Evolutionary conservation across 2,113 vertebrate species (phyloP), one percentile per base, ranked within the genome.

Genomic region (Formicarius rufipectus): DNA sequence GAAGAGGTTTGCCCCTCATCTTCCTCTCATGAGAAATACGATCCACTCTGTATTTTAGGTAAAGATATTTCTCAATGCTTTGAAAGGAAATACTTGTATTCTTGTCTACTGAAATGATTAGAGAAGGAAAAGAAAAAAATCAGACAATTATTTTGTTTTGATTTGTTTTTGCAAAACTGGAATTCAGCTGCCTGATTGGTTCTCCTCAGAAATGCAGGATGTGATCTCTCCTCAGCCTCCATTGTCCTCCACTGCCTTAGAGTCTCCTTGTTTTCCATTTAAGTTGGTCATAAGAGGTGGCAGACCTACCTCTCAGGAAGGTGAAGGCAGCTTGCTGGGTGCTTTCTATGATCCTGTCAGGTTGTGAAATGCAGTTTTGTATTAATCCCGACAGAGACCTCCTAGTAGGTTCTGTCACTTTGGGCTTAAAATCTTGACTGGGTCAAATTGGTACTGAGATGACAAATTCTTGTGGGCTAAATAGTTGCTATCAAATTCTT

Each of bases 191-290:
- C 20, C 35, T 47, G 33, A 20, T 5, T 12, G 39, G 15, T 30
- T 79, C 8, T 74, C 7, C 24, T 87, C 33, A 53, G 77, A 74
- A 35, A 35, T 21, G 16, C 5, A 71, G 69, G 23, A 9, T 4
- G 1, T 52, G 33, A 42, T 47, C 1, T 72, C 33, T 87, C 10
- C 25, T 68, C 42, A 71, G 27, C 13, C 22, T 72, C 14, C 4
- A 14, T 85, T 76, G n/a, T 49, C 22, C 25, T 50, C 19, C 1
- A 0, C 9, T 2, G 1, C 17, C 16, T 60, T 31, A 1, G 2
- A 35, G 18, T 39, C 10, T 42, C 79, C 79, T 59, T 24, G 2
- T 60, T 81, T 81, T 67, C 44, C 25, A 8, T 62, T 47, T 20
- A 5, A 10, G 11, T 9, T 67, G 33, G 30, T 73, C 50, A 50